Evolutionary conservation across 2,888 invertebrate species (phyloP).

Genomic region (Stomorhina lunata): DNA sequence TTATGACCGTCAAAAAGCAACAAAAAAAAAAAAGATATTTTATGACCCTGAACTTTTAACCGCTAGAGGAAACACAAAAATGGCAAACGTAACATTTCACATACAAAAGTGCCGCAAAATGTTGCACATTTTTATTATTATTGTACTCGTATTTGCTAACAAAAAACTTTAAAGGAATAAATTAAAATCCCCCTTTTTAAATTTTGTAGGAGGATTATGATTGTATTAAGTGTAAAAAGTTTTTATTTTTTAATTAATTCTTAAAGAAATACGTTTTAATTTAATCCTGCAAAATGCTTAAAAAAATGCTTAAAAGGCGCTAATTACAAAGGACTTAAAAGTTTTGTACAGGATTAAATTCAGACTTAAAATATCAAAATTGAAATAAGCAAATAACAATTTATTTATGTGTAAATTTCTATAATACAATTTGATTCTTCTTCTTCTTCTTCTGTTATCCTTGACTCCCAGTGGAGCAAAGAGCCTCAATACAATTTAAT

Average conservation of each 20-base stretch:
- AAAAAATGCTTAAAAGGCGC: not conserved
- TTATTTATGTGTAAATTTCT: too few species aligned
- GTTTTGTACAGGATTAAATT: too few species aligned
- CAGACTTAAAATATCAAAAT: too few species aligned
- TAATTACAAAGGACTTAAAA: not conserved
- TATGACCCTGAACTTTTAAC: conserved; percentile 45
- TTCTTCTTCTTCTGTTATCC: too few species aligned
- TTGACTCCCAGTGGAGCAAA: too few species aligned
- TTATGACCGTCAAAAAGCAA: conserved; percentile 27
- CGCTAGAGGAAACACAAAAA: not conserved
- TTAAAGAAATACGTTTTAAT: not conserved
- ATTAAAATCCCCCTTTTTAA: too few species aligned
- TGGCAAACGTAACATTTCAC: not conserved
- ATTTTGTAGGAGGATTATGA: not conserved
- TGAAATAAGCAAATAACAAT: too few species aligned
- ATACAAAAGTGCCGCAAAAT: not conserved
- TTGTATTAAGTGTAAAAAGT: not conserved
- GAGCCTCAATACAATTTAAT: too few species aligned
- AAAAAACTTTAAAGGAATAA: not conserved
- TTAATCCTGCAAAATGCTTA: too few species aligned
- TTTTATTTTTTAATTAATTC: not conserved
- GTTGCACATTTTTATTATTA: too few species aligned
- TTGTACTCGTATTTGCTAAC: too few species aligned
- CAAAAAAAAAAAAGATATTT: not conserved
- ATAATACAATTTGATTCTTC: too few species aligned